Evolutionary conservation across 2,888 invertebrate species (phyloP), one percentile per base, ranked within the genome.

Genomic region (Dascillus cervinus): DNA sequence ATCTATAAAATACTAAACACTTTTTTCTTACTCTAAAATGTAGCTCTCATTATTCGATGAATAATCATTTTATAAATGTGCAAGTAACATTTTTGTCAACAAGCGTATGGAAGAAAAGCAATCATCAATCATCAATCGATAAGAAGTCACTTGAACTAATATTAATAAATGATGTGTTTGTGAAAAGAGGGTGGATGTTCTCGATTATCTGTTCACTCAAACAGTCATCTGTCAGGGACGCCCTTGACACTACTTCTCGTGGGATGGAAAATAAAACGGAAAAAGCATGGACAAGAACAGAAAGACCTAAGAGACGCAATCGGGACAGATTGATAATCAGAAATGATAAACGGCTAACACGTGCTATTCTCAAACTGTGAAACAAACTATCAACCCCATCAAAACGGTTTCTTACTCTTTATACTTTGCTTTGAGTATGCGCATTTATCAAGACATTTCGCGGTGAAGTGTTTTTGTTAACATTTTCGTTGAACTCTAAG

Each of bases 161-260:
- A 44, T 41, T 44, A 44, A 44, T 44, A 41, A 44, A 41, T 39
- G 39, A 41, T 41, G 40, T 29, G 38, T 38, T n/a, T n/a, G n/a
- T n/a, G n/a, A n/a, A 33, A 13, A 22, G 23, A 37, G 30, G 37
- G 39, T 17, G n/a, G 41, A 32, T 35, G 34, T 34, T 30, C 38
- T 34, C 41, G 39, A 44, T 44, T 44, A 44, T 44, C 41, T 37
- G 31, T 34, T 34, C 32, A 44, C 41, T 44, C 44, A 41, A n/a
- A 41, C 37, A 36, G 32, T 44, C 41, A 43, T 43, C 38, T 31
- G 34, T 39, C 38, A 39, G 39, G 22, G 27, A 31, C 34, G 27
- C 26, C 17, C 17, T 23, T 20, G 11, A 12, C 22, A 25, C 29
- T 23, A 30, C 29, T 34, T n/a, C n/a, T 29, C 32, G 14, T 10